A percentile compares a stretch with the other conserved stretches of the same genome.
These are phyloP conservation scores for Leptonema lineaticorne DNA, from an alignment of 1,140 invertebrate species.

Conservation along the genomic window DNA sequence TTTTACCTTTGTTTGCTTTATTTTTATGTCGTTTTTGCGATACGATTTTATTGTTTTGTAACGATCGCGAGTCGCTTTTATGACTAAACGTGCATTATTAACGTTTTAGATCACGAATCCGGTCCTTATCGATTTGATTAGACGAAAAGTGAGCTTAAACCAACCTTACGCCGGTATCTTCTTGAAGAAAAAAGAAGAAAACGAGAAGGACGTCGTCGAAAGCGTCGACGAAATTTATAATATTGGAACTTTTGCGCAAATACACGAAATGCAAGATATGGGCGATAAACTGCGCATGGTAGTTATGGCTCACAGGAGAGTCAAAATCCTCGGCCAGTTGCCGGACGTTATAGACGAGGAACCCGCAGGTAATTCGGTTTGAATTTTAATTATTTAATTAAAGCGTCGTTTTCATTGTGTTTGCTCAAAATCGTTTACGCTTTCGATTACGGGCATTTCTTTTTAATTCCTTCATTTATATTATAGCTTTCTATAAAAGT, in stretches of 20 bases:
- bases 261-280: constrained; percentile 95
- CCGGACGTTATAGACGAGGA: constrained; percentile 67
- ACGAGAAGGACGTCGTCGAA: constrained; percentile 85
- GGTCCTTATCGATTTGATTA: constrained; percentile 83
- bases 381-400: no score
- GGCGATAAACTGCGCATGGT: constrained; percentile 89
- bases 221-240: constrained; percentile 85
- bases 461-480: no score
- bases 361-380: constrained; percentile 53
- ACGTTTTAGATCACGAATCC: constrained; percentile 79
- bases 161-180: constrained; percentile 98
- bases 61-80: neutral
- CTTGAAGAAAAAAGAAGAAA: constrained; percentile 88
- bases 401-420: no score
- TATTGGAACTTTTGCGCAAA: constrained; percentile 96
- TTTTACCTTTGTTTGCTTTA: neutral
- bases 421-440: no score
- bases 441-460: no score
- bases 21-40: neutral
- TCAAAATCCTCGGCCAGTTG: constrained; percentile 76
- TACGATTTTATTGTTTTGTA: neutral
- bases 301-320: constrained; percentile 90
- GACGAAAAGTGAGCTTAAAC: constrained; percentile 92
- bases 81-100: constrained; percentile 17
- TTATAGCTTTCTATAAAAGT: no score